Conservation (phyloP, 2,113 vertebrate genomes). For the Vimba vimba region DNA sequence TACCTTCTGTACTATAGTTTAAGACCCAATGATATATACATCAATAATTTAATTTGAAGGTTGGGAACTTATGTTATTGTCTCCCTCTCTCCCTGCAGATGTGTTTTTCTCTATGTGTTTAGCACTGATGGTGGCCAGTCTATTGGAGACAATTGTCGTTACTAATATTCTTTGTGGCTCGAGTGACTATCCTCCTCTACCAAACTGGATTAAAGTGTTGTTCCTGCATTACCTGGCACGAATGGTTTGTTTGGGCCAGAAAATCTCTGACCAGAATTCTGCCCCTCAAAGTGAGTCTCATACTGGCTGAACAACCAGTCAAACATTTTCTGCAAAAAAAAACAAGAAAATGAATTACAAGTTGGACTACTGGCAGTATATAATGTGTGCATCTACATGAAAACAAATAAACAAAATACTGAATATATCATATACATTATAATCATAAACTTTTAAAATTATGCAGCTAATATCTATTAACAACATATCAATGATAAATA, state of each 20-base stretch:
- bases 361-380: not conserved
- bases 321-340: not conserved
- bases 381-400: not conserved
- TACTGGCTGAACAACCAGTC: not conserved
- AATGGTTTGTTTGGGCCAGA: conserved; percentile 59
- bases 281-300: conserved; percentile 21
- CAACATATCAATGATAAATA: not conserved
- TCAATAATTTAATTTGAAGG: not conserved
- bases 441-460: not conserved
- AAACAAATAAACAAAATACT: not conserved
- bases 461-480: not conserved
- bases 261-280: not conserved
- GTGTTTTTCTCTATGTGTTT: conserved; percentile 74
- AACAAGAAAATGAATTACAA: not conserved
- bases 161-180: conserved; percentile 67
- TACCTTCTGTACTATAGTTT: not conserved
- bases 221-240: conserved; percentile 61
- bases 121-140: conserved; percentile 74
- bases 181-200: conserved; percentile 51
- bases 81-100: conserved; percentile 56
- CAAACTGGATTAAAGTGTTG: conserved; percentile 64
- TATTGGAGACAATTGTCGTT: conserved; percentile 73
- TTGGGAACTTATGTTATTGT: not conserved
- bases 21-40: not conserved
- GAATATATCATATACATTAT: not conserved